These are phyloP conservation scores for Argynnis bischoffii DNA, from an alignment of 2,888 invertebrate species.

Conservation along the genomic window DNA sequence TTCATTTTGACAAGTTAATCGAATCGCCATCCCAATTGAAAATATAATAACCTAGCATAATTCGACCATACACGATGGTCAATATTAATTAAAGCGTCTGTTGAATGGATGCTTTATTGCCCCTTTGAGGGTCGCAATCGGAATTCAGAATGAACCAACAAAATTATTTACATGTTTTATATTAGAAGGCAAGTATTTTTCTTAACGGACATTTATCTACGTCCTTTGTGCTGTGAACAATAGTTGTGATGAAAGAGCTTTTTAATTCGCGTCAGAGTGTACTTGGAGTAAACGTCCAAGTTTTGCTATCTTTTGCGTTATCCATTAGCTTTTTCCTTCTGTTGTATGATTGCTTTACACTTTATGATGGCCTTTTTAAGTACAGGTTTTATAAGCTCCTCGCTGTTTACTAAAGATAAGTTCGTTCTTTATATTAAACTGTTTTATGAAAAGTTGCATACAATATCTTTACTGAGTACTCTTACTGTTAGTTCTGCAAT, in stretches of 20 bases:
- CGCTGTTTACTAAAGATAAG: conserved; percentile 8
- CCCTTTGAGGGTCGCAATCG: conserved; percentile 28
- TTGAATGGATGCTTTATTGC: conserved; percentile 15
- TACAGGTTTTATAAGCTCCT: not conserved
- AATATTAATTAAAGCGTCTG: conserved; percentile 26
- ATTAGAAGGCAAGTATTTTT: conserved; percentile 23
- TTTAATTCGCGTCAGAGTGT: conserved; percentile 53
- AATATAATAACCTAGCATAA: conserved; percentile 3
- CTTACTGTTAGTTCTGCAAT: no score
- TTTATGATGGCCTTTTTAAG: conserved; percentile 3
- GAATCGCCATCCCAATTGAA: not conserved
- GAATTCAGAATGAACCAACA: conserved; percentile 17
- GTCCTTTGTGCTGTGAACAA: conserved; percentile 50
- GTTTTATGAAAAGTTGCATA: not conserved
- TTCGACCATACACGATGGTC: conserved; percentile 3
- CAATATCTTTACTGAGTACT: not conserved
- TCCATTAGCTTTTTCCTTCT: conserved; percentile 30
- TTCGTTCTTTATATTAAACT: not conserved
- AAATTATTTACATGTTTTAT: conserved; percentile 28
- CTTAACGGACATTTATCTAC: conserved; percentile 30
- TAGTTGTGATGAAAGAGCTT: conserved; percentile 43
- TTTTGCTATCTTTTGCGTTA: conserved; percentile 41
- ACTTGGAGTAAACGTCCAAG: conserved; percentile 39
- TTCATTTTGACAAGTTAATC: conserved; percentile 1
- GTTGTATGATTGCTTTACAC: conserved; percentile 26